Percentiles rank a stretch among this genome's conserved stretches.
Conservation (phyloP, 2,113 vertebrate genomes). For the Eudyptes chrysolophus region DNA sequence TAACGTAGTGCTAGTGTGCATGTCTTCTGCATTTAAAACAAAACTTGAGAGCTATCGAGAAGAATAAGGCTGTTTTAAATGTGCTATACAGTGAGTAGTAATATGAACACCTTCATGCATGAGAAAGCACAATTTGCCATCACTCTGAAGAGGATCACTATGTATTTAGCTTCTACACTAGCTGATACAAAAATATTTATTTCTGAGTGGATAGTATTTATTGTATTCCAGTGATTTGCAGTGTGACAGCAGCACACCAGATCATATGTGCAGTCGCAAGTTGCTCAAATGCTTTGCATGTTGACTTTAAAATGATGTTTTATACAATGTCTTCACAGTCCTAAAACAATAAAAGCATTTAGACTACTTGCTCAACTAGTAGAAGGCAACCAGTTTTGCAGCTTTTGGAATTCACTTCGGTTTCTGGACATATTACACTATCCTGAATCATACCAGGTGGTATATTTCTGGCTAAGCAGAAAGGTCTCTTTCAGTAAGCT, state of each 20-base stretch:
- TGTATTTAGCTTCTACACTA: not conserved
- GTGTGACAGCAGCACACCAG: not conserved
- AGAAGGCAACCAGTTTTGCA: not conserved
- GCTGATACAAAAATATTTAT: not conserved
- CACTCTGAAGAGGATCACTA: not conserved
- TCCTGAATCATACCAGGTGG: not conserved
- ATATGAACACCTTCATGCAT: not conserved
- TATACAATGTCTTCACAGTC: not conserved
- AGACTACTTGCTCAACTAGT: not conserved
- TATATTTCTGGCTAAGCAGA: not conserved
- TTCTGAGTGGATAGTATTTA: not conserved
- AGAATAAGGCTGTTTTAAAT: not conserved
- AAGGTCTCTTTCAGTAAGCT: not conserved
- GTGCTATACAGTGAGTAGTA: not conserved
- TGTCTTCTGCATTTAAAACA: slow-evolving; percentile 13
- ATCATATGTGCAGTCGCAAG: not conserved
- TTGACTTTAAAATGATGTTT: not conserved
- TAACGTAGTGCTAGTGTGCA: not conserved
- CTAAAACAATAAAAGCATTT: not conserved
- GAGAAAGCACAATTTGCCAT: not conserved
- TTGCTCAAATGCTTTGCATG: not conserved
- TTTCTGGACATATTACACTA: not conserved
- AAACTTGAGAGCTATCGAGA: not conserved
- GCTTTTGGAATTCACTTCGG: not conserved
- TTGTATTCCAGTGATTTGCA: not conserved